A percentile compares a stretch with the other conserved stretches of the same genome.
Conservation (phyloP, 2,888 invertebrate species). For the Leucophenga montana region DNA sequence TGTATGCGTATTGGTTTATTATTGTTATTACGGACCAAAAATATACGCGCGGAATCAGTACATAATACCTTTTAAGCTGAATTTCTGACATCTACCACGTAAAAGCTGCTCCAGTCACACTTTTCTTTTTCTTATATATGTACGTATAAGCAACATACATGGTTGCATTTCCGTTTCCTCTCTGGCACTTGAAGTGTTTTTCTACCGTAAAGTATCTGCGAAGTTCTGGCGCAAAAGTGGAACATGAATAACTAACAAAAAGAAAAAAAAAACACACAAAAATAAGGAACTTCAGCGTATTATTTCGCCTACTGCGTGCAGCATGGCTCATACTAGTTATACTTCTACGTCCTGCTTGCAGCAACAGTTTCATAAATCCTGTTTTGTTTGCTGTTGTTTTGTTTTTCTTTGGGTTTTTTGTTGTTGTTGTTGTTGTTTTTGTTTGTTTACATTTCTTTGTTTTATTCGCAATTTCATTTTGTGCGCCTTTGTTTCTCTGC, state of each 20-base stretch:
- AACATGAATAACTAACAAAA: too few relatives aligned
- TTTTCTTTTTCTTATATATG: too few relatives aligned
- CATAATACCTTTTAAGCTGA: slow-evolving; percentile 1
- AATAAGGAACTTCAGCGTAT: too few relatives aligned
- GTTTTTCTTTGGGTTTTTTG: slow-evolving; percentile 27
- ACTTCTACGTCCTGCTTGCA: background rate
- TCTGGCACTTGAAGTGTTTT: background rate
- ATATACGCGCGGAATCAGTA: background rate
- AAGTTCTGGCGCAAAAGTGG: background rate
- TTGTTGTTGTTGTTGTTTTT: slow-evolving; percentile 23
- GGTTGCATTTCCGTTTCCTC: background rate
- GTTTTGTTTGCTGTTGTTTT: slow-evolving; percentile 19
- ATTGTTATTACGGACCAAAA: too few relatives aligned
- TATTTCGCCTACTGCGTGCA: slow-evolving; percentile 11
- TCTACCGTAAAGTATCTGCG: too few relatives aligned
- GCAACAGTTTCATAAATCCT: slow-evolving; percentile 38
- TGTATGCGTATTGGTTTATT: too few relatives aligned
- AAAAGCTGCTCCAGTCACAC: background rate
- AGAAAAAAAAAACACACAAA: too few relatives aligned
- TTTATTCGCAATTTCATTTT: slow-evolving; percentile 7
- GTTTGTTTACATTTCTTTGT: slow-evolving; percentile 24
- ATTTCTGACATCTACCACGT: slow-evolving; percentile 6
- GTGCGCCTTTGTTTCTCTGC: slow-evolving; percentile 12
- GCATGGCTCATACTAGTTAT: too few relatives aligned
- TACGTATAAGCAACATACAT: too few relatives aligned